Evolutionary conservation across 2,797 vertebrate genomes (phyloP).

Genomic region (Cyclura pinguis): DNA sequence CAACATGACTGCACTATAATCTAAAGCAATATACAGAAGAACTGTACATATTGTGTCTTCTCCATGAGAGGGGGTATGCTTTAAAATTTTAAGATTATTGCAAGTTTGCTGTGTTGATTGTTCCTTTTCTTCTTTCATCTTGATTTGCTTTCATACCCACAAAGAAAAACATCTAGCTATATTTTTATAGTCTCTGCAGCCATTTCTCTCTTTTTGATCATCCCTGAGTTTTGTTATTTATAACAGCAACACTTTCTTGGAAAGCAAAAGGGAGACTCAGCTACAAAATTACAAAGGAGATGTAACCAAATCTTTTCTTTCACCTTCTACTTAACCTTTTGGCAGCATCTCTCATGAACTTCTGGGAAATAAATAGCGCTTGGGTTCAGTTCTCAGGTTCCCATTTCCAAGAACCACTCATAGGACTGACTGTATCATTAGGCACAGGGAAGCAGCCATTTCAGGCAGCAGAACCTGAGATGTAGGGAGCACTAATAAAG

Average conservation of each 20-base stretch:
- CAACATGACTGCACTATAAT: background rate
- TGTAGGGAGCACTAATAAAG: background rate
- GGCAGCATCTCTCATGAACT: accelerated
- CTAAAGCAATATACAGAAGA: background rate
- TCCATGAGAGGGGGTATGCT: background rate
- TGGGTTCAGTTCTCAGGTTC: background rate
- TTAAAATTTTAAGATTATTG: background rate
- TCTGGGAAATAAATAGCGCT: background rate
- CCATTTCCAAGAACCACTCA: background rate
- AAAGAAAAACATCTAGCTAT: conserved; percentile 44
- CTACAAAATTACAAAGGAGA: accelerated
- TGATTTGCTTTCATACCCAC: conserved; percentile 60
- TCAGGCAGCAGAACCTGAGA: background rate
- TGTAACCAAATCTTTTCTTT: background rate
- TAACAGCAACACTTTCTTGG: conserved; percentile 53
- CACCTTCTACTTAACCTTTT: background rate
- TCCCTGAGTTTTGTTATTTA: conserved; percentile 51
- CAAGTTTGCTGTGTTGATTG: accelerated
- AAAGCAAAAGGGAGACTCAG: conserved; percentile 44
- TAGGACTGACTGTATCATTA: background rate
- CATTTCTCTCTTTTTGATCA: conserved; percentile 37
- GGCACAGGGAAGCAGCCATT: background rate
- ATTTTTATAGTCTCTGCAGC: conserved; percentile 58
- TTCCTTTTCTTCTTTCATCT: conserved; percentile 55
- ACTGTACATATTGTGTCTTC: background rate